Conservation (phyloP, 1,140 invertebrate genomes). For the Galleria mellonella region DNA sequence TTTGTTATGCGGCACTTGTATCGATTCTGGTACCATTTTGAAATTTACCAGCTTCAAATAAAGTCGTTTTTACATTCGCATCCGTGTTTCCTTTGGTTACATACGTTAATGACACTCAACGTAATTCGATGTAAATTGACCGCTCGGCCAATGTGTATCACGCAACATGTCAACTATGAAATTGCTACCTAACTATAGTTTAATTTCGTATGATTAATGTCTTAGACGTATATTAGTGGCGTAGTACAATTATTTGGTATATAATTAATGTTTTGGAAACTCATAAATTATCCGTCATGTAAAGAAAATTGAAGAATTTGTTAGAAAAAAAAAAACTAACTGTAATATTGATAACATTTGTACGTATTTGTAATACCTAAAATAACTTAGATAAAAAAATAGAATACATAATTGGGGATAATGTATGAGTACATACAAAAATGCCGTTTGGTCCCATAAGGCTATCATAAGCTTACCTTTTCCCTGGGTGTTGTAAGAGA, state of each 20-base stretch:
- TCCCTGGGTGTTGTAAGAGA: too few species aligned
- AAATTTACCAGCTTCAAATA: background rate
- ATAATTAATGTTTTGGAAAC: too few species aligned
- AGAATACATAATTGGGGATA: too few species aligned
- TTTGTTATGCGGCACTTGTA: slow-evolving; percentile 8
- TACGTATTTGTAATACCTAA: too few species aligned
- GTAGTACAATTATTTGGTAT: slow-evolving; percentile 4
- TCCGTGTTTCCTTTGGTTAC: slow-evolving; percentile 3
- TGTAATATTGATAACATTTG: too few species aligned
- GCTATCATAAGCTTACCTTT: too few species aligned
- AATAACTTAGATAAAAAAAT: too few species aligned
- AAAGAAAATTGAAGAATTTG: too few species aligned
- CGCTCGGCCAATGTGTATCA: slow-evolving; percentile 40
- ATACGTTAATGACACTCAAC: slow-evolving; percentile 57
- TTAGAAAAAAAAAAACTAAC: too few species aligned
- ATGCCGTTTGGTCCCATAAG: too few species aligned
- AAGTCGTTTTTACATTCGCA: slow-evolving; percentile 18
- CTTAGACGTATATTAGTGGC: slow-evolving; percentile 29
- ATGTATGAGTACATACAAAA: too few species aligned
- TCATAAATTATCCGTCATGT: background rate
- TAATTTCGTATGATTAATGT: slow-evolving; percentile 63
- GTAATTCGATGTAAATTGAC: slow-evolving; percentile 72
- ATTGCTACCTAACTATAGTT: slow-evolving; percentile 61
- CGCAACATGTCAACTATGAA: slow-evolving; percentile 71
- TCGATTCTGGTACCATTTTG: background rate